Percentiles rank a stretch among this genome's conserved stretches.
Evolutionary conservation across 2,888 invertebrate genomes (phyloP).

Genomic region (Pristionchus fissidentatus): DNA sequence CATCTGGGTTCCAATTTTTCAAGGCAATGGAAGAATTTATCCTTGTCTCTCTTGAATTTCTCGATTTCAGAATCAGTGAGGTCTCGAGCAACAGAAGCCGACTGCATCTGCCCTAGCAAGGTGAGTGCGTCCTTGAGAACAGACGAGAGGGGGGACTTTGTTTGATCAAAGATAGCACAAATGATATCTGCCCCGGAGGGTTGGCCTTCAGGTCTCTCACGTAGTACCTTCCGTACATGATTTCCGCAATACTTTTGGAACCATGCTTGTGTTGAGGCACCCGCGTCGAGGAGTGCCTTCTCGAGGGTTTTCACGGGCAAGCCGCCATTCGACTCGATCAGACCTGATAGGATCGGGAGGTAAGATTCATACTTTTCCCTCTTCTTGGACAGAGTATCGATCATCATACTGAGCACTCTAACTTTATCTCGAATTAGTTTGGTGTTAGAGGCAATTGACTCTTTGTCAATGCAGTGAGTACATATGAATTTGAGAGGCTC

Average conservation of each 20-base stretch:
- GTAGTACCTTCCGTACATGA: not conserved
- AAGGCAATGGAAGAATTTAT: not conserved
- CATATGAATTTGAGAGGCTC: too few relatives aligned
- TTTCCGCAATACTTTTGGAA: conserved; percentile 40
- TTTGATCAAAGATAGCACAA: not conserved
- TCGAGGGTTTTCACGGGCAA: not conserved
- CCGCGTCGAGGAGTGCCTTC: not conserved
- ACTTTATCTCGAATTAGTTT: too few relatives aligned
- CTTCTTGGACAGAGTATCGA: too few relatives aligned
- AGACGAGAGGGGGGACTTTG: not conserved
- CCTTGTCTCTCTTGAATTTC: not conserved
- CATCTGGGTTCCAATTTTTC: not conserved
- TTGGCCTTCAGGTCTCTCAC: not conserved
- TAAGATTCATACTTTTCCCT: not conserved
- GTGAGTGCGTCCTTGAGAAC: not conserved
- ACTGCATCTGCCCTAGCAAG: not conserved
- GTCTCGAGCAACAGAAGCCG: not conserved
- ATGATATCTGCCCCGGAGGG: not conserved
- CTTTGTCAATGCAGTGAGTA: too few relatives aligned
- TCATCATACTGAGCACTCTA: too few relatives aligned
- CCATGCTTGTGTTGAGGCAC: not conserved
- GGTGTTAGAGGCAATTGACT: too few relatives aligned
- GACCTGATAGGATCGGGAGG: not conserved
- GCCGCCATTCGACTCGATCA: not conserved
- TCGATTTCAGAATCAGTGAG: not conserved